phyloP scores from a whole-genome alignment of 2,113 vertebrate species.

The Indri indri region DNA sequence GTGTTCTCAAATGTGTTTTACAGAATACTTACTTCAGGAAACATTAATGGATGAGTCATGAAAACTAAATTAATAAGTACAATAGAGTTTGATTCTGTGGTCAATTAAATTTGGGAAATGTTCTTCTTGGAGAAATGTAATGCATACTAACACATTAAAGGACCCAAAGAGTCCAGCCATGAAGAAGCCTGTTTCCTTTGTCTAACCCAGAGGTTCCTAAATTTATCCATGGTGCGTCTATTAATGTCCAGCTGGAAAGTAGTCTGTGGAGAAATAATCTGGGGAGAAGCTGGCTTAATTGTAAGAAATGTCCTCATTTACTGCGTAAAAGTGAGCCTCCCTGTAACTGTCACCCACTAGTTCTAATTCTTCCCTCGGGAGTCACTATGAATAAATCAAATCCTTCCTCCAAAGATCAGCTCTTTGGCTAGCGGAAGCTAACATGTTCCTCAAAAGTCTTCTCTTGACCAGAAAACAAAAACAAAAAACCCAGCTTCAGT shows the following conservation, averaged over 20 bases:
- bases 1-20: not conserved
- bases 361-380: not conserved
- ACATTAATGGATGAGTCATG: not conserved
- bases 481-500: not conserved
- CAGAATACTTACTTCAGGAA: not conserved
- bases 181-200: not conserved
- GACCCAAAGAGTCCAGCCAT: not conserved
- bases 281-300: not conserved
- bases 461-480: not conserved
- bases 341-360: not conserved
- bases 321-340: not conserved
- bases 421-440: not conserved
- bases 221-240: not conserved
- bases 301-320: not conserved
- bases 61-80: not conserved
- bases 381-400: not conserved
- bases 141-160: not conserved
- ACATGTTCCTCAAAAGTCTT: not conserved
- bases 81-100: not conserved
- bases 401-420: not conserved
- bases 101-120: not conserved
- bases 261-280: not conserved
- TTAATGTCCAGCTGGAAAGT: not conserved
- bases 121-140: not conserved
- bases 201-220: not conserved